Percentiles rank a stretch among this genome's conserved stretches.
These are phyloP conservation scores for Phoenoteleia sp. DNA, from an alignment of 2,888 invertebrate genomes.

Conservation along the genomic window DNA sequence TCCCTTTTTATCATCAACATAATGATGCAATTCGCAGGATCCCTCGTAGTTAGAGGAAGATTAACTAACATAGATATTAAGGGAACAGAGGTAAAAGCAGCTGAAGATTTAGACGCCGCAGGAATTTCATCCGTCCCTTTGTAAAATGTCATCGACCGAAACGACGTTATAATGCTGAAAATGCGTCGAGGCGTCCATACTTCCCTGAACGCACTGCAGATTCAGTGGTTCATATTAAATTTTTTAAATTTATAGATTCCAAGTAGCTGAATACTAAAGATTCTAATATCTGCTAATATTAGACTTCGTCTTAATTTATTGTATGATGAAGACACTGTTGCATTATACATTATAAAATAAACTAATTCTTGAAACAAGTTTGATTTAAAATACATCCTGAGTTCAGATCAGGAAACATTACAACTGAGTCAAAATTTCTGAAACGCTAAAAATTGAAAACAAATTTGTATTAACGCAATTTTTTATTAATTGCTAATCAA, in stretches of 20 bases:
- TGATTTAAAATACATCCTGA: no score
- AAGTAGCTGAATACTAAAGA: slow-evolving; percentile 18
- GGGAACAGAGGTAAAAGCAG: slow-evolving; percentile 41
- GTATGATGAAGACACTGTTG: no score
- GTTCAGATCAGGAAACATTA: no score
- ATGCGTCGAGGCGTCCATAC: slow-evolving; percentile 16
- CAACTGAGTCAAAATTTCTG: no score
- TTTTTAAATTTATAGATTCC: slow-evolving; percentile 52
- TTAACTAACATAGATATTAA: slow-evolving; percentile 75
- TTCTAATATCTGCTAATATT: no score
- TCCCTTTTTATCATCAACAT: not conserved
- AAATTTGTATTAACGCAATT: no score
- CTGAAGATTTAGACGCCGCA: slow-evolving; percentile 71
- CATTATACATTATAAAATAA: no score
- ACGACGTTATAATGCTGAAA: slow-evolving; percentile 54
- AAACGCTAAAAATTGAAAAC: no score
- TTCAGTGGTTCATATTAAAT: slow-evolving; percentile 53
- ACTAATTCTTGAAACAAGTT: no score
- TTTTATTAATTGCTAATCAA: no score
- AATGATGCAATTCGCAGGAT: slow-evolving; percentile 26
- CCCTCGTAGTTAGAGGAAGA: slow-evolving; percentile 63
- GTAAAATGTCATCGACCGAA: slow-evolving; percentile 49
- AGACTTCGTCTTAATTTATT: slow-evolving; percentile 16
- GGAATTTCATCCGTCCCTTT: slow-evolving; percentile 56
- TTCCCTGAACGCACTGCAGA: slow-evolving; percentile 31